Evolutionary conservation across 2,797 vertebrate species (phyloP).

Genomic region (Ctenopoma multispine): DNA sequence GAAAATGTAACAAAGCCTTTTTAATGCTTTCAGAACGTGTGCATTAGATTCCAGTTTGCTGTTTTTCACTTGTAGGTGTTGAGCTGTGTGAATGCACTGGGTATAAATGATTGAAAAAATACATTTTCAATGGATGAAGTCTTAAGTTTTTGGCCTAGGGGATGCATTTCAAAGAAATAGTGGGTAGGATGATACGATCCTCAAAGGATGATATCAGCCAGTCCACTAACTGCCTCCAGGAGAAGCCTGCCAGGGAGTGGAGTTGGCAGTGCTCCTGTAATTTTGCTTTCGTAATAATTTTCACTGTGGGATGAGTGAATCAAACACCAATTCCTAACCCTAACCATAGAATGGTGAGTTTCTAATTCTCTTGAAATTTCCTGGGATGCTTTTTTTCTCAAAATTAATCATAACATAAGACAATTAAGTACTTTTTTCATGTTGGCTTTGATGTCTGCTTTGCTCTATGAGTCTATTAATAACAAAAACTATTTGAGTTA

Average conservation of each 20-base stretch:
- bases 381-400: not conserved
- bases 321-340: constrained; percentile 41
- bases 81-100: constrained; percentile 37
- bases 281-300: constrained; percentile 54
- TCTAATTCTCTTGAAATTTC: constrained; percentile 37
- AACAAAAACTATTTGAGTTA: constrained; percentile 9
- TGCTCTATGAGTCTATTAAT: constrained; percentile 11
- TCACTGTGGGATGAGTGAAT: constrained; percentile 59
- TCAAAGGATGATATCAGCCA: constrained; percentile 71
- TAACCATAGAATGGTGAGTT: not conserved
- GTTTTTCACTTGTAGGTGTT: constrained; percentile 17
- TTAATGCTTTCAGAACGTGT: not conserved
- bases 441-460: constrained; percentile 1
- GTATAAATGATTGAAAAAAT: constrained; percentile 48
- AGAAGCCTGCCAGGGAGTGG: constrained; percentile 57
- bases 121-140: constrained; percentile 44
- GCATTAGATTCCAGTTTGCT: not conserved
- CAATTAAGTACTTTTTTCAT: constrained; percentile 32
- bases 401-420: constrained; percentile 19
- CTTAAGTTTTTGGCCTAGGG: constrained; percentile 61
- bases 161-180: constrained; percentile 58
- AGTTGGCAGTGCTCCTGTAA: constrained; percentile 58
- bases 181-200: constrained; percentile 65
- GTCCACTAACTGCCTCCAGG: constrained; percentile 71
- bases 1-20: constrained; percentile 11